These are phyloP conservation scores for Ibycter americanus DNA, from an alignment of 2,797 vertebrate species.

Conservation along the genomic window DNA sequence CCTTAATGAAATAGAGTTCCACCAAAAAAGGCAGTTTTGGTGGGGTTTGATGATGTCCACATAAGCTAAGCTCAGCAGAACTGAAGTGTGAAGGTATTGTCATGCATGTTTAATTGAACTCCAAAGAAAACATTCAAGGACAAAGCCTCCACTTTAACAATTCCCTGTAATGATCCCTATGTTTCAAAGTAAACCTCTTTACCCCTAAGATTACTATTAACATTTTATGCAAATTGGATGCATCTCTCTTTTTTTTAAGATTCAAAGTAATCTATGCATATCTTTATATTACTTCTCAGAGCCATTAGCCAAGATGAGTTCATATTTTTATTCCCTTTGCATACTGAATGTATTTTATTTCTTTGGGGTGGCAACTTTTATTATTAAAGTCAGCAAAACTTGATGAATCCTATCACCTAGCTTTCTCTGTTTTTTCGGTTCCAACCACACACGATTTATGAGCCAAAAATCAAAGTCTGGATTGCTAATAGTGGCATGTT, in stretches of 20 bases:
- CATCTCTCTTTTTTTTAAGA: constrained; percentile 41
- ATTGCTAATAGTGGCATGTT: not conserved
- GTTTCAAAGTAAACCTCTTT: constrained; percentile 40
- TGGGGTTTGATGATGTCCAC: not conserved
- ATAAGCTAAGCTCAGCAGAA: not conserved
- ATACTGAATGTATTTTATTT: constrained; percentile 16
- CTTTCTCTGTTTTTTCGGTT: not conserved
- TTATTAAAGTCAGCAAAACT: constrained; percentile 59
- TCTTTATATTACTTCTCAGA: constrained; percentile 52
- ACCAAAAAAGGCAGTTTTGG: not conserved
- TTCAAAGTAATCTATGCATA: constrained; percentile 48
- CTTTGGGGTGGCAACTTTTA: constrained; percentile 59
- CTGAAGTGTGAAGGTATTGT: not conserved
- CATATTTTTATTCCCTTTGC: constrained; percentile 57
- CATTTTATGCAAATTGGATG: constrained; percentile 65
- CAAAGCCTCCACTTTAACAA: not conserved
- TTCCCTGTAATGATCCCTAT: constrained; percentile 2
- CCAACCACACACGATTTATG: not conserved
- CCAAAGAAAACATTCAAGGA: constrained; percentile 28
- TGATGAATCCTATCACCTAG: constrained; percentile 32
- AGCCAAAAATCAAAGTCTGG: constrained; percentile 22
- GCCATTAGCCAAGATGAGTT: constrained; percentile 60
- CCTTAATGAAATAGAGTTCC: not conserved
- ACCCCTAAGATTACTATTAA: constrained; percentile 32
- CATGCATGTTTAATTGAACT: not conserved